Conservation (phyloP, 2,797 vertebrate species). For the Spondyliosoma cantharus region DNA sequence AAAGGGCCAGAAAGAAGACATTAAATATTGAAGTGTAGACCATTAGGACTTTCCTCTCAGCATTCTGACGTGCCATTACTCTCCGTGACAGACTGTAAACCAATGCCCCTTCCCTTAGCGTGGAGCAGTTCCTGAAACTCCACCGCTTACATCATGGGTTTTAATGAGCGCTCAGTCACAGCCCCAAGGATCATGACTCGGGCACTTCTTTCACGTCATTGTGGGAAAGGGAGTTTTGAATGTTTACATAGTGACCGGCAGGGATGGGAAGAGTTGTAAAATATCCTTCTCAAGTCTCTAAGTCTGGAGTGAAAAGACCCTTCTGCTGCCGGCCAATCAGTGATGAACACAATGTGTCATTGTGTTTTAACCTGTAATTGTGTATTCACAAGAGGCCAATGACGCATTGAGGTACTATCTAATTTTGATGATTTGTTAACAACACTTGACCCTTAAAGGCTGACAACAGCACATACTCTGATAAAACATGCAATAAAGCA, state of each 20-base stretch:
- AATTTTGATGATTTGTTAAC: constrained; percentile 44
- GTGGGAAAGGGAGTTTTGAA: constrained; percentile 10
- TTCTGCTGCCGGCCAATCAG: constrained; percentile 1
- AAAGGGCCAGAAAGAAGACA: constrained; percentile 69
- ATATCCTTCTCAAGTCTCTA: not conserved
- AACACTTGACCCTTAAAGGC: constrained; percentile 25
- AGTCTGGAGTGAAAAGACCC: not conserved
- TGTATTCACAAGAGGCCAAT: constrained; percentile 28
- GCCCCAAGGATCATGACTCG: constrained; percentile 28
- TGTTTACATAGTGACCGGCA: constrained; percentile 39
- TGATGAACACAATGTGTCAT: constrained; percentile 8
- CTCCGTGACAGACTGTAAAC: constrained; percentile 64
- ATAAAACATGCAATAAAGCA: constrained; percentile 30
- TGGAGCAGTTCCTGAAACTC: constrained; percentile 62
- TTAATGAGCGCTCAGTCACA: constrained; percentile 64
- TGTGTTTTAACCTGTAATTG: constrained; percentile 16
- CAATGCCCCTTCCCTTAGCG: constrained; percentile 56
- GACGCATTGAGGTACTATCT: constrained; percentile 23
- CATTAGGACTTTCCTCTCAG: constrained; percentile 80
- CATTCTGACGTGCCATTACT: constrained; percentile 75
- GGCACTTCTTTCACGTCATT: constrained; percentile 25
- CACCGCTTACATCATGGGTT: constrained; percentile 49
- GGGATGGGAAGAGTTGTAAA: constrained; percentile 21
- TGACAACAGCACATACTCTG: constrained; percentile 22
- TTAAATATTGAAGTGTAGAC: constrained; percentile 82